Base-by-base conservation (phyloP, 2,797 vertebrate species). In the Furcifer pardalis region DNA sequence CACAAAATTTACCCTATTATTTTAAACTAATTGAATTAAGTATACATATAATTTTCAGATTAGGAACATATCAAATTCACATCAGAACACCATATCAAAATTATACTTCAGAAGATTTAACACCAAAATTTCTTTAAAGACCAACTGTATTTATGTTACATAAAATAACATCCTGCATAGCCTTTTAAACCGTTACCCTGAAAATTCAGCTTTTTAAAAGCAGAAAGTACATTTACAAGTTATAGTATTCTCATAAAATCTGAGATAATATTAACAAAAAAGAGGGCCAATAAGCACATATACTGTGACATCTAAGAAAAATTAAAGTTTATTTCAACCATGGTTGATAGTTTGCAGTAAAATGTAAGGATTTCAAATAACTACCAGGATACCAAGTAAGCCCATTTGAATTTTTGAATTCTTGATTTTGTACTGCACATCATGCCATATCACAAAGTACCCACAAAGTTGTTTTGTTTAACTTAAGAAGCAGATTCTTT, bases 1-100 rank as follows among this genome's bases (percentile, higher is more conserved):
- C 37, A 46, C 69, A 60, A 79, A 52, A 62, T 60, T 35, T 59
- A 87, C 77, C 52, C 75, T 87, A 86, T 19, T 88, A 74, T n/a
- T 84, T 77, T 56, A 79, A 81, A 77, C 1, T 4, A 89, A 78
- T 79, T 88, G 52, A 77, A 25, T 88, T 76, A 90, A 94, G 90
- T 63, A 15, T 35, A 42, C 9, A 86, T 19, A 56, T 44, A 37
- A 40, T 84, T 87, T 79, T 81, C 86, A 92, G 89, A 81, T 0
- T 0, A 91, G 77, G 0, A 40, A 84, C 63, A 86, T 63, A 82
- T 37, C 49, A 91, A 77, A 62, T 84, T 90, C 0, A 0, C 81
- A 91, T 86, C 86, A 87, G 94, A 95, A 94, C 88, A 59, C 62
- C 73, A 83, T 88, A 92, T 87, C 87, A 92, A 94, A 90, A 86